Conservation (phyloP, 2,113 vertebrate genomes). For the Brevimyrus niger region DNA sequence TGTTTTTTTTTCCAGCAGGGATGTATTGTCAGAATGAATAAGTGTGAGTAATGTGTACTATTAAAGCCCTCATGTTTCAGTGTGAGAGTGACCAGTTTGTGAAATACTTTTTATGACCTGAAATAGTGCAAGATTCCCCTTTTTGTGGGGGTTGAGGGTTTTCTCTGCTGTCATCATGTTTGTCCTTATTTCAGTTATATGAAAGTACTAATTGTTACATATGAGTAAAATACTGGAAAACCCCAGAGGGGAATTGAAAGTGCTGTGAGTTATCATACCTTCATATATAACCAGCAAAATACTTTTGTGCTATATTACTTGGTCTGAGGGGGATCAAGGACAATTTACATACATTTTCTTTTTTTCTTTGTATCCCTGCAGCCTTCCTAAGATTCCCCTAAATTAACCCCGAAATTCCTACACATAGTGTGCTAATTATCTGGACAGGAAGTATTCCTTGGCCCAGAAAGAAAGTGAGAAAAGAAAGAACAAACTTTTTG, state of each 20-base stretch:
- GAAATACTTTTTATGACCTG: neutral
- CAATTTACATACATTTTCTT: neutral
- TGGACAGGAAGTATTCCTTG: neutral
- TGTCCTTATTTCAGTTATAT: neutral
- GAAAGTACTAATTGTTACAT: neutral
- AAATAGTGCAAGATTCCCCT: neutral
- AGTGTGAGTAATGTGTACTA: neutral
- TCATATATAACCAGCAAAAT: neutral
- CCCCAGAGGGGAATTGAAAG: neutral
- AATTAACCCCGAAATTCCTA: neutral
- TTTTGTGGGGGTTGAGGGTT: neutral
- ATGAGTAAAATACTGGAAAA: neutral
- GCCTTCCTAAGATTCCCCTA: neutral
- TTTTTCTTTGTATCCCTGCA: neutral
- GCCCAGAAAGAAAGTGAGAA: neutral
- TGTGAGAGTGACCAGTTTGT: neutral
- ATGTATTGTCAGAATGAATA: neutral
- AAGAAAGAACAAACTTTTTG: neutral
- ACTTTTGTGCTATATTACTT: neutral
- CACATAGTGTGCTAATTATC: no score
- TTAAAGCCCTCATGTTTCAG: neutral
- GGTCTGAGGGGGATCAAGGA: neutral
- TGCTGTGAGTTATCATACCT: neutral
- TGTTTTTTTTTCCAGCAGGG: neutral
- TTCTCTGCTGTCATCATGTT: neutral